Percentiles rank a stretch among this genome's conserved stretches.
Conservation (phyloP, 2,797 vertebrate species). For the Myripristis jacobus region DNA sequence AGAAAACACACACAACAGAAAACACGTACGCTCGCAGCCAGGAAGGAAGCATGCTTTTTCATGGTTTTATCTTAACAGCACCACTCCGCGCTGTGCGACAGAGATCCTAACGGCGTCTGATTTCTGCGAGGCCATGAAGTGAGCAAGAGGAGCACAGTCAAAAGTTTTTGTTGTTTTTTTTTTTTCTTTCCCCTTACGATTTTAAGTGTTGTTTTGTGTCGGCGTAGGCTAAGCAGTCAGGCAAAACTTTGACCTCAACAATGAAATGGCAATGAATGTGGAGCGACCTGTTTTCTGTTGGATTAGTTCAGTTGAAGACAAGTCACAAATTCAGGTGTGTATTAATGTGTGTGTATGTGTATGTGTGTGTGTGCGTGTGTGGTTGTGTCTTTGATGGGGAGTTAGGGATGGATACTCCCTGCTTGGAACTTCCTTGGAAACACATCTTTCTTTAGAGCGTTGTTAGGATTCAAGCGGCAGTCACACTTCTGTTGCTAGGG, state of each 20-base stretch:
- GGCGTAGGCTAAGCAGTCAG: background rate
- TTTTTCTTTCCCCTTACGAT: too few relatives aligned
- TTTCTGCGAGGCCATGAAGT: constrained; percentile 26
- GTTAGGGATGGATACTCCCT: constrained; percentile 55
- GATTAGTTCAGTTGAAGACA: background rate
- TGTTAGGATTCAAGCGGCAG: constrained; percentile 74
- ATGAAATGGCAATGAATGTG: background rate
- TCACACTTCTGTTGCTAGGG: constrained; percentile 76
- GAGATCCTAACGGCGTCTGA: constrained; percentile 23
- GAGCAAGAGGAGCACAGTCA: background rate
- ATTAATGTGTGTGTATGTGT: constrained; percentile 14
- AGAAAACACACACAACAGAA: constrained; percentile 41
- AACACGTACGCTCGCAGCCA: constrained; percentile 62
- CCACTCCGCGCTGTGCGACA: constrained; percentile 31
- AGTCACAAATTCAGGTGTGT: constrained; percentile 6
- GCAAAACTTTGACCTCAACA: background rate
- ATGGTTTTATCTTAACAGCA: constrained; percentile 39
- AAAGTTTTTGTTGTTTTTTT: constrained; percentile 4
- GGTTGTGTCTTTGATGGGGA: constrained; percentile 50
- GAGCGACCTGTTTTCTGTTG: background rate
- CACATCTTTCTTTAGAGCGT: constrained; percentile 64
- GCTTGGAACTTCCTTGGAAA: constrained; percentile 71
- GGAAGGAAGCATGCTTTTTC: constrained; percentile 79
- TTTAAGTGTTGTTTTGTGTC: too few relatives aligned
- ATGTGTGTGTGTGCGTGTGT: constrained; percentile 16